phyloP scores from a whole-genome alignment of 2,888 invertebrate genomes.

The Panopea generosa region DNA sequence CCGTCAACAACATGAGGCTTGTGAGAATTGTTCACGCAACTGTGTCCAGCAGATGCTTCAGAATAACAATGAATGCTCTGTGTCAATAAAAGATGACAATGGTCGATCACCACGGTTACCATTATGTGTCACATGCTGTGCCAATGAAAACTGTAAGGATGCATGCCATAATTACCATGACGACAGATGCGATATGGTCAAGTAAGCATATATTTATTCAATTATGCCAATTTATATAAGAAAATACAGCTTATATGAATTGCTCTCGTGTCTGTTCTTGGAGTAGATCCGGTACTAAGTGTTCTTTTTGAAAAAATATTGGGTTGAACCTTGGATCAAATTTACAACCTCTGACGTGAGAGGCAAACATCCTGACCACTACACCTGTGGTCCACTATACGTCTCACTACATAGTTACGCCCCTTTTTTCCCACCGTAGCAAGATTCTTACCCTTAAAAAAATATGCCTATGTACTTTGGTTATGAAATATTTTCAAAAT shows the following conservation, averaged over 20 bases:
- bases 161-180: slow-evolving; percentile 80
- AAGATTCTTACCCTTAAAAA: too few species aligned
- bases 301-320: too few species aligned
- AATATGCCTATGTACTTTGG: too few species aligned
- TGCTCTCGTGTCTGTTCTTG: background rate
- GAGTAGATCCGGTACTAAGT: too few species aligned
- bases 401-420: too few species aligned
- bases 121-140: slow-evolving; percentile 82
- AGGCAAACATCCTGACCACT: too few species aligned
- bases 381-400: too few species aligned
- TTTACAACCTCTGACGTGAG: too few species aligned
- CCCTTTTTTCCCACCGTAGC: too few species aligned
- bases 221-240: background rate
- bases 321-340: too few species aligned
- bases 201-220: slow-evolving; percentile 65
- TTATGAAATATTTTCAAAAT: too few species aligned
- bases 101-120: slow-evolving; percentile 82
- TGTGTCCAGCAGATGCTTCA: slow-evolving; percentile 71
- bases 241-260: background rate
- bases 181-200: slow-evolving; percentile 75
- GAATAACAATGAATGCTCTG: slow-evolving; percentile 73
- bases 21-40: slow-evolving; percentile 74
- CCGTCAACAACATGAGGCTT: slow-evolving; percentile 66
- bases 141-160: slow-evolving; percentile 76
- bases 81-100: slow-evolving; percentile 79